A percentile compares a stretch with the other conserved stretches of the same genome.
Conservation (phyloP, 92 coral and sea anemone genomes). For the Palythoa caribaeorum region DNA sequence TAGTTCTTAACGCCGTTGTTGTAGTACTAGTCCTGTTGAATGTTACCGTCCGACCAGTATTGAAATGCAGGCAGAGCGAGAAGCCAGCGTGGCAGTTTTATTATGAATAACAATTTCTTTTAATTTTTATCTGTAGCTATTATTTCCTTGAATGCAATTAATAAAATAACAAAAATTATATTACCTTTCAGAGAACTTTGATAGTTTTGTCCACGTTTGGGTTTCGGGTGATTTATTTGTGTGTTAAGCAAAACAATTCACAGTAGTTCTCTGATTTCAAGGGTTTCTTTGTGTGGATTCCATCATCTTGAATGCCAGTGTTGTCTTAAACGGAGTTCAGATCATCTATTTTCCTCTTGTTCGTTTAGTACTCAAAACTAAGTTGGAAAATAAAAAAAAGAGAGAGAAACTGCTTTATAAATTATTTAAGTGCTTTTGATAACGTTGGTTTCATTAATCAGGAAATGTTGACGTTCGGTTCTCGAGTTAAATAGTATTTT, state of each 20-base stretch:
- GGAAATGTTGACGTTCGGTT: slow-evolving; percentile 11
- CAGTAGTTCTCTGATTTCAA: slow-evolving; percentile 23
- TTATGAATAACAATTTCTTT: slow-evolving; percentile 24
- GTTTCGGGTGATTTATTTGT: slow-evolving; percentile 19
- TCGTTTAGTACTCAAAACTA: not conserved
- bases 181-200: not conserved
- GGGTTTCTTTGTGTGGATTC: slow-evolving; percentile 22
- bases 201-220: slow-evolving; percentile 47
- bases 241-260: slow-evolving; percentile 22
- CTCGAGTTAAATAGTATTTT: not conserved
- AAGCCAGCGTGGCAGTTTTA: slow-evolving; percentile 49
- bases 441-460: slow-evolving; percentile 28
- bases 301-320: not conserved
- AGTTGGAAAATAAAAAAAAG: slow-evolving; percentile 8
- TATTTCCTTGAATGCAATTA: not conserved
- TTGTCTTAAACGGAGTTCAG: not conserved
- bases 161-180: not conserved
- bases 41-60: not conserved
- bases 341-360: slow-evolving; percentile 10
- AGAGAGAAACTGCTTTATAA: slow-evolving; percentile 10
- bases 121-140: not conserved
- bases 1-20: not conserved
- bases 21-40: not conserved
- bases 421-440: slow-evolving; percentile 35
- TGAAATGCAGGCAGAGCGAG: not conserved